A percentile compares a stretch with the other conserved stretches of the same genome.
These are phyloP conservation scores for Macquaria ambigua DNA, from an alignment of 2,113 vertebrate genomes.

Conservation along the genomic window DNA sequence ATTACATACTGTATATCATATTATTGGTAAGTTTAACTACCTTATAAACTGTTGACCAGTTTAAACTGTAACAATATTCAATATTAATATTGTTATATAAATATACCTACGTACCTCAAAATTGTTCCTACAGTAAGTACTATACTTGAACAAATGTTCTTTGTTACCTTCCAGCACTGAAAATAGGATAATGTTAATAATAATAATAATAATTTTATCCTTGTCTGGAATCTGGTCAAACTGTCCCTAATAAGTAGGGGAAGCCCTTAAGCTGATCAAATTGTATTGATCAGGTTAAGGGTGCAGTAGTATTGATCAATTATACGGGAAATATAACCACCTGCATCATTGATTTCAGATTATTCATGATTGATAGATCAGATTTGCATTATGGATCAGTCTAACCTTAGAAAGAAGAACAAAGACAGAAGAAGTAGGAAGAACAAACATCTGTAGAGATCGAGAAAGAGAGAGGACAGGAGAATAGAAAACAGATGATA, in stretches of 20 bases:
- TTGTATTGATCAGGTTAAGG: neutral
- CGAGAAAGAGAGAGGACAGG: conserved; percentile 17
- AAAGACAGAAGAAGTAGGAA: conserved; percentile 8
- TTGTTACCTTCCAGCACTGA: neutral
- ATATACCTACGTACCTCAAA: too few species aligned
- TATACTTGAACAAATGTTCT: neutral
- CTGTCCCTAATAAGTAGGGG: neutral
- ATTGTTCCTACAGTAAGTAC: neutral
- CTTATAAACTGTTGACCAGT: neutral
- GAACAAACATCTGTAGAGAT: neutral
- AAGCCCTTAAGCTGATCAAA: neutral
- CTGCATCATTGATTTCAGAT: conserved; percentile 7
- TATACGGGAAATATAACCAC: neutral
- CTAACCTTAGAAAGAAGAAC: conserved; percentile 6
- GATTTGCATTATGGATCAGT: conserved; percentile 26
- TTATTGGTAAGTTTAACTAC: too few species aligned
- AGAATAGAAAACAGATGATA: conserved; percentile 30
- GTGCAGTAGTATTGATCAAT: conserved; percentile 12
- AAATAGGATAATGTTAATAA: neutral
- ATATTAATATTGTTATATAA: neutral
- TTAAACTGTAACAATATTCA: neutral
- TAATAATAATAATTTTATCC: neutral
- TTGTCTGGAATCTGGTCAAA: neutral
- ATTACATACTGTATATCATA: neutral
- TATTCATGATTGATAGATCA: neutral